A percentile compares a stretch with the other conserved stretches of the same genome.
Conservation (phyloP, 2,888 invertebrate genomes). For the Ochropleura leucogaster region DNA sequence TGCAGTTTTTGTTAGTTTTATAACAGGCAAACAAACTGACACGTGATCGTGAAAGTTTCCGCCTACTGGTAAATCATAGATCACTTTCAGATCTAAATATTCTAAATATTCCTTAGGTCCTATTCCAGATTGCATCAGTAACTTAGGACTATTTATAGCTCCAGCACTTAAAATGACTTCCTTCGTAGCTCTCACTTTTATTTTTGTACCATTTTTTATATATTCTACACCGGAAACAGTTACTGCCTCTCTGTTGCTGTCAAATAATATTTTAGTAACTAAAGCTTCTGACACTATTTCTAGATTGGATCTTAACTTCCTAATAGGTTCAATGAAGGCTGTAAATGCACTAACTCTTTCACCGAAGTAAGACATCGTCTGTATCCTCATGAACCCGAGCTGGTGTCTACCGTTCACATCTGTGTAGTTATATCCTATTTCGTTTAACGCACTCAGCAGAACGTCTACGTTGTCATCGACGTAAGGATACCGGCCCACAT, state of each 20-base stretch:
- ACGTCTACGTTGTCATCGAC: slow-evolving; percentile 87
- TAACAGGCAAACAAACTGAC: slow-evolving; percentile 85
- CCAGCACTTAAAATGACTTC: slow-evolving; percentile 86
- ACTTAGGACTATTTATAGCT: slow-evolving; percentile 85
- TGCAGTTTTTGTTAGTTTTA: slow-evolving; percentile 81
- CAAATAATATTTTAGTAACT: slow-evolving; percentile 82
- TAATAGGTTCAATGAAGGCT: slow-evolving; percentile 86
- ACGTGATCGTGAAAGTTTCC: slow-evolving; percentile 88
- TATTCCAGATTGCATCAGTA: slow-evolving; percentile 87
- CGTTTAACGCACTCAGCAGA: slow-evolving; percentile 84
- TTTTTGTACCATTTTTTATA: slow-evolving; percentile 84
- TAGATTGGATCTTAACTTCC: slow-evolving; percentile 81
- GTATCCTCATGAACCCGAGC: slow-evolving; percentile 86
- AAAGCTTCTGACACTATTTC: slow-evolving; percentile 82
- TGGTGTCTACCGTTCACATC: slow-evolving; percentile 86
- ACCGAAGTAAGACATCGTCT: slow-evolving; percentile 85
- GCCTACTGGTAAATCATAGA: slow-evolving; percentile 84
- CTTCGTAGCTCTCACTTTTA: slow-evolving; percentile 76
- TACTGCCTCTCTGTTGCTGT: slow-evolving; percentile 71
- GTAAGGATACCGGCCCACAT: slow-evolving; percentile 85
- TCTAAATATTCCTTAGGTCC: slow-evolving; percentile 87
- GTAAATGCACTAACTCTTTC: slow-evolving; percentile 87
- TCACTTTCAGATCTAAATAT: slow-evolving; percentile 81
- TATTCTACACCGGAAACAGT: slow-evolving; percentile 81
- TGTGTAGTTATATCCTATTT: slow-evolving; percentile 86